phyloP scores from a whole-genome alignment of 1,140 invertebrate species.

The Drosophila pseudoobscura region DNA sequence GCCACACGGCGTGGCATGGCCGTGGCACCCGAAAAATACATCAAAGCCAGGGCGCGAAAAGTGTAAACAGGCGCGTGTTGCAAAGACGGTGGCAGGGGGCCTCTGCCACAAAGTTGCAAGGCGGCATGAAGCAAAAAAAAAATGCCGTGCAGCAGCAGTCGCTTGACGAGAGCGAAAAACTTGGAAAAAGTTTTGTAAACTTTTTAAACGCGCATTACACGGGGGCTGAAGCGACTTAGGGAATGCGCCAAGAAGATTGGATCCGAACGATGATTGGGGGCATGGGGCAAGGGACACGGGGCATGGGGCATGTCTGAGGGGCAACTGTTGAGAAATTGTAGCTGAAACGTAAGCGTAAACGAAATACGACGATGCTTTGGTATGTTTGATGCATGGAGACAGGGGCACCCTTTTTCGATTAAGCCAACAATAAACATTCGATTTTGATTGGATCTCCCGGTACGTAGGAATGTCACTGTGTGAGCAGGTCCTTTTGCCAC shows the following conservation, averaged over 20 bases:
- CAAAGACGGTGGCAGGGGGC: constrained; percentile 34
- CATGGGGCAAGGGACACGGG: no score
- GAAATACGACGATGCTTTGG: constrained; percentile 37
- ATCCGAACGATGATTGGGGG: no score
- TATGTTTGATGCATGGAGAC: constrained; percentile 43
- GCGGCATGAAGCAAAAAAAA: constrained; percentile 41
- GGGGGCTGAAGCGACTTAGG: constrained; percentile 63
- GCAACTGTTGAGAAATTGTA: constrained; percentile 36
- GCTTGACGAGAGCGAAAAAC: constrained; percentile 35
- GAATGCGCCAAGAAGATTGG: constrained; percentile 11
- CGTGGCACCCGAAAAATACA: constrained; percentile 53
- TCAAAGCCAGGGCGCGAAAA: constrained; percentile 71
- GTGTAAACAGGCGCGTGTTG: constrained; percentile 74
- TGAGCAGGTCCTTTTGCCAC: constrained; percentile 3
- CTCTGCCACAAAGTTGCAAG: constrained; percentile 64
- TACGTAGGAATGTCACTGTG: neutral
- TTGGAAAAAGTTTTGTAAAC: constrained; percentile 78
- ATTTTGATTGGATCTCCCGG: constrained; percentile 45
- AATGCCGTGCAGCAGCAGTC: constrained; percentile 49
- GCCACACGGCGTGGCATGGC: constrained; percentile 45
- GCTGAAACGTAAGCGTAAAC: constrained; percentile 31
- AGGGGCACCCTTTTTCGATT: constrained; percentile 35
- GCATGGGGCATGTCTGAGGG: constrained; percentile 27
- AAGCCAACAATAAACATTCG: constrained; percentile 40
- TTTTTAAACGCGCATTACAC: constrained; percentile 81